Evolutionary conservation across 35 echinoderm and acorn worm species (phyloP).

Genomic region (Anneissia japonica): DNA sequence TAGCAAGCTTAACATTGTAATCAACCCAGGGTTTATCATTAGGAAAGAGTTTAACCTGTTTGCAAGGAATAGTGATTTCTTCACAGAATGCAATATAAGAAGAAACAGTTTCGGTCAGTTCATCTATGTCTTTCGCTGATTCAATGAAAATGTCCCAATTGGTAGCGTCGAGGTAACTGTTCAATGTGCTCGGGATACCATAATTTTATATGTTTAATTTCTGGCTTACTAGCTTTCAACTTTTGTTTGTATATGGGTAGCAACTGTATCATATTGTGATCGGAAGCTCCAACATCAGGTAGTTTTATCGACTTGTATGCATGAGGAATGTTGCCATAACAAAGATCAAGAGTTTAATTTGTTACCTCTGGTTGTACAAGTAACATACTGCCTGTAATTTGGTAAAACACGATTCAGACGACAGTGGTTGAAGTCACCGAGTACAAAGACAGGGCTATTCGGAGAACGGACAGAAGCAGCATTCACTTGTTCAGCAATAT

Average conservation of each 20-base stretch:
- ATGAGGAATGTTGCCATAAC: conserved; percentile 16
- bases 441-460: neutral
- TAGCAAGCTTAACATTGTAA: neutral
- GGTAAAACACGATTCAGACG: neutral
- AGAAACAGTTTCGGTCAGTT: conserved; percentile 32
- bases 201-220: neutral
- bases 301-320: conserved; percentile 3
- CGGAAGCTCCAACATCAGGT: conserved; percentile 20
- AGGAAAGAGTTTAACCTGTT: conserved; percentile 23
- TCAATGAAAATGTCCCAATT: conserved; percentile 52
- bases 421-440: conserved; percentile 33
- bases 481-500: neutral
- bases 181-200: conserved; percentile 23
- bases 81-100: conserved; percentile 55
- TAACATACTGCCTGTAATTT: conserved; percentile 23
- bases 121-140: conserved; percentile 13
- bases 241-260: conserved; percentile 22
- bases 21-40: conserved; percentile 54
- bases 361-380: conserved; percentile 15
- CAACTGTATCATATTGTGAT: conserved; percentile 27
- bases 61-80: conserved; percentile 25
- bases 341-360: conserved; percentile 13
- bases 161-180: conserved; percentile 26
- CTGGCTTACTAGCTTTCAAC: neutral
- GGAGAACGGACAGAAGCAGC: neutral